phyloP scores from a whole-genome alignment of 2,797 vertebrate genomes.

The Calcarius lapponicus region DNA sequence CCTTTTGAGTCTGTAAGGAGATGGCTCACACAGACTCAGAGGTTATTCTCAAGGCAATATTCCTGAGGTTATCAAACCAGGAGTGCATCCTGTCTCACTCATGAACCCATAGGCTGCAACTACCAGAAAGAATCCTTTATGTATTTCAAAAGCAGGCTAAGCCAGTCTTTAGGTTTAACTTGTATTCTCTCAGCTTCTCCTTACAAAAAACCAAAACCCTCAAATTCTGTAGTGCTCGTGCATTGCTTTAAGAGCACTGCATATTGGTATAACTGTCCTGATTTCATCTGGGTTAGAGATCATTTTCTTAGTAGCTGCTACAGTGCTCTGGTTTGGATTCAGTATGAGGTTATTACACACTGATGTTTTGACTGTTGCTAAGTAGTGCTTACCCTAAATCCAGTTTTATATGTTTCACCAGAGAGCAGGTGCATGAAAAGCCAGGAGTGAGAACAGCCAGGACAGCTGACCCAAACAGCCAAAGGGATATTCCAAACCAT shows the following conservation, averaged over 20 bases:
- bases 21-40: not conserved
- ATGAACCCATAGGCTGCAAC: not conserved
- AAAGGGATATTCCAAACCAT: not conserved
- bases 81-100: not conserved
- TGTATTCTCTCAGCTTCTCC: not conserved
- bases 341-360: not conserved
- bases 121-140: not conserved
- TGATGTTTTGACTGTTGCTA: not conserved
- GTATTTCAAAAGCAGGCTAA: not conserved
- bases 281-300: not conserved
- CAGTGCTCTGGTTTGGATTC: not conserved
- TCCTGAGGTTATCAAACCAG: not conserved
- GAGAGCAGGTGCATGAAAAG: not conserved
- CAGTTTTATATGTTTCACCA: not conserved
- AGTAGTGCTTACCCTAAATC: not conserved
- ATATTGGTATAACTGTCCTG: not conserved
- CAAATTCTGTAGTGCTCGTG: not conserved
- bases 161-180: not conserved
- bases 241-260: not conserved
- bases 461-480: not conserved
- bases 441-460: not conserved
- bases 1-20: not conserved
- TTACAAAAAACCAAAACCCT: fast-evolving
- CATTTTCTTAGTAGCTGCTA: not conserved
- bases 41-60: not conserved